Conservation (phyloP, 2,888 invertebrate genomes). For the Tachystola acroxantha region DNA sequence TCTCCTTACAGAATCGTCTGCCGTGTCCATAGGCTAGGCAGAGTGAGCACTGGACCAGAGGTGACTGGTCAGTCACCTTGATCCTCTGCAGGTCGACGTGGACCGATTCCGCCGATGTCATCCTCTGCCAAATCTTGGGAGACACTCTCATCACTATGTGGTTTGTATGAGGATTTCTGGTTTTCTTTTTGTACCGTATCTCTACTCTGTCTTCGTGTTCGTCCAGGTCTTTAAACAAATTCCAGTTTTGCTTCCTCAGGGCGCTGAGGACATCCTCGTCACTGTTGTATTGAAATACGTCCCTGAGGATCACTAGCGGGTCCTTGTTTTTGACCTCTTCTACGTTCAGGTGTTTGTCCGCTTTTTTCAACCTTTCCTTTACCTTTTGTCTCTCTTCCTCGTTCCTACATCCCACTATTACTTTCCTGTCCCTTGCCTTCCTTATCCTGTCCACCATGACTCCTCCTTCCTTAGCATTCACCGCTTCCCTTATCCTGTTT, state of each 20-base stretch:
- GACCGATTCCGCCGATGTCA: not conserved
- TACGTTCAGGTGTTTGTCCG: not conserved
- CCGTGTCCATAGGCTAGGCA: not conserved
- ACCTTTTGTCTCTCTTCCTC: not conserved
- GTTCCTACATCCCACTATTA: conserved; percentile 2
- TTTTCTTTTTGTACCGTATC: conserved; percentile 1
- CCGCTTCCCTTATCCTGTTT: not conserved
- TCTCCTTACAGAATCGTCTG: not conserved
- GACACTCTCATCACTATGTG: conserved; percentile 2
- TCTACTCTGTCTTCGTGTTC: not conserved
- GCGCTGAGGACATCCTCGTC: conserved; percentile 2
- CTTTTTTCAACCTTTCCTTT: not conserved
- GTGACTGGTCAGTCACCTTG: conserved; percentile 13
- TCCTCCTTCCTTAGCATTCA: conserved; percentile 2
- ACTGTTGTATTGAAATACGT: not conserved
- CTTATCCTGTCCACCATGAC: conserved; percentile 1
- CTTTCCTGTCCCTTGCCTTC: conserved; percentile 4
- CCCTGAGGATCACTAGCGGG: not conserved
- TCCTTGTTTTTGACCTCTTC: conserved; percentile 1
- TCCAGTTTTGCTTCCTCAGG: not conserved
- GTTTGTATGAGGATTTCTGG: conserved; percentile 1
- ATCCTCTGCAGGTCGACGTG: conserved; percentile 13
- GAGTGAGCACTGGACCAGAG: conserved; percentile 11
- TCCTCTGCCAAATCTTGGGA: not conserved
- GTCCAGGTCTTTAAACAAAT: not conserved